Evolutionary conservation across 1,140 invertebrate genomes (phyloP), one percentile per base, ranked within the genome.

Genomic region (Lanistes nyassanus): DNA sequence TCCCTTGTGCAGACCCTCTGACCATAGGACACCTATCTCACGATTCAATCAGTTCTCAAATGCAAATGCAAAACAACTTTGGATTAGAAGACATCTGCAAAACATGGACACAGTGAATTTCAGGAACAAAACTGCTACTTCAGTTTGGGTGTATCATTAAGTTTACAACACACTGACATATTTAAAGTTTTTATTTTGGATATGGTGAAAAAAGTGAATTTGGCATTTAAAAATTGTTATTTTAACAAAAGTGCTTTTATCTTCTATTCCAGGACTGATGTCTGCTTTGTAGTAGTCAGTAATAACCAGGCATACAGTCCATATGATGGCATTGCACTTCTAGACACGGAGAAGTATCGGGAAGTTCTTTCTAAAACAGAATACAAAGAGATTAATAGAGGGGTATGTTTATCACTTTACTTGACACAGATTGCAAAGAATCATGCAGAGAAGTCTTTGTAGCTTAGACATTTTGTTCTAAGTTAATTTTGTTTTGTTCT

Each of bases 211-310:
- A n/a, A n/a, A n/a, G n/a, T n/a, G n/a, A n/a, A n/a, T n/a, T n/a
- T 47, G 42, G 42, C 42, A 47, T 47, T 47, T 47, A 47, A 3
- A n/a, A 1, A 47, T 47, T 7, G 26, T 39, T 39, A 21, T 53
- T 23, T 68, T 60, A 65, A 26, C 21, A 65, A 23, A 6, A 1
- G 23, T n/a, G 34, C 36, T 37, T 67, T 37, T 64, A 19, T 31
- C 68, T 11, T 80, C 16, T 58, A 34, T 76, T 79, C 19, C 67
- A 82, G 81, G 42, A 82, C 81, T 31, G 81, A 80, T 65, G 66
- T 82, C 3, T 82, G 81, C 70, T 71, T 82, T 65, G 76, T 80
- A 6, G 53, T 82, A 16, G 74, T 79, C 11, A 16, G 64, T 5
- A 47, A 82, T 19, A 64, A 74, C 39, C 21, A 26, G 13, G 70